Evolutionary conservation across 2,888 invertebrate genomes (phyloP).

Genomic region (Scaptodrosophila latifasciaeformis): DNA sequence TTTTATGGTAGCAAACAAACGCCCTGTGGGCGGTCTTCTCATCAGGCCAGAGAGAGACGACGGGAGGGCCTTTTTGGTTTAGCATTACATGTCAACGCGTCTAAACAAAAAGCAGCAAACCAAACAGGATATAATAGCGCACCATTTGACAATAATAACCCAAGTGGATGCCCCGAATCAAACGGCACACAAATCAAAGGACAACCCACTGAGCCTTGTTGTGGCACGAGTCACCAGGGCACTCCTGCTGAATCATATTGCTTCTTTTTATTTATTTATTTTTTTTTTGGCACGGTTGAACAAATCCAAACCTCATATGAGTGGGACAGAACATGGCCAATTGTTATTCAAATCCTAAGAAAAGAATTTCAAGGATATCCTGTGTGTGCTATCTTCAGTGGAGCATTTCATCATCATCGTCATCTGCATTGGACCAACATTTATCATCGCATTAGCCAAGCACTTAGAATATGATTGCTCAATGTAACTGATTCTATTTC

Average conservation of each 20-base stretch:
- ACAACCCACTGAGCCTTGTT: constrained; percentile 53
- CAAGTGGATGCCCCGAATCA: constrained; percentile 21
- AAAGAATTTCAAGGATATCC: constrained; percentile 69
- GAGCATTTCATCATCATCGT: constrained; percentile 58
- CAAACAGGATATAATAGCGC: constrained; percentile 45
- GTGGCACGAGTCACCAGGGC: no score
- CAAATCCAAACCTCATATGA: no score
- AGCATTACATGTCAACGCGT: constrained; percentile 61
- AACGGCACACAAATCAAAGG: not conserved
- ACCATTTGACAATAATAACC: constrained; percentile 19
- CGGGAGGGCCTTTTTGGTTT: constrained; percentile 31
- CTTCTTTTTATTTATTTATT: constrained; percentile 10
- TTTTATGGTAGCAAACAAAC: constrained; percentile 21
- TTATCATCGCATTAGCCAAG: constrained; percentile 63
- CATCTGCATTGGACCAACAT: no score
- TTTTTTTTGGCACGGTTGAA: constrained; percentile 56
- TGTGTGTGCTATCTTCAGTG: constrained; percentile 40
- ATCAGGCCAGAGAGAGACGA: not conserved
- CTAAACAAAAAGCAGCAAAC: constrained; percentile 31
- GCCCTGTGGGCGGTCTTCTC: not conserved
- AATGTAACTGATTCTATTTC: not conserved
- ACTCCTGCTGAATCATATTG: constrained; percentile 45
- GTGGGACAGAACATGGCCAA: no score
- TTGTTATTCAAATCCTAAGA: constrained; percentile 22
- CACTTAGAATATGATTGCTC: constrained; percentile 20